A percentile compares a stretch with the other conserved stretches of the same genome.
These are phyloP conservation scores for Halictus rubicundus DNA, from an alignment of 1,140 invertebrate species.

Conservation along the genomic window DNA sequence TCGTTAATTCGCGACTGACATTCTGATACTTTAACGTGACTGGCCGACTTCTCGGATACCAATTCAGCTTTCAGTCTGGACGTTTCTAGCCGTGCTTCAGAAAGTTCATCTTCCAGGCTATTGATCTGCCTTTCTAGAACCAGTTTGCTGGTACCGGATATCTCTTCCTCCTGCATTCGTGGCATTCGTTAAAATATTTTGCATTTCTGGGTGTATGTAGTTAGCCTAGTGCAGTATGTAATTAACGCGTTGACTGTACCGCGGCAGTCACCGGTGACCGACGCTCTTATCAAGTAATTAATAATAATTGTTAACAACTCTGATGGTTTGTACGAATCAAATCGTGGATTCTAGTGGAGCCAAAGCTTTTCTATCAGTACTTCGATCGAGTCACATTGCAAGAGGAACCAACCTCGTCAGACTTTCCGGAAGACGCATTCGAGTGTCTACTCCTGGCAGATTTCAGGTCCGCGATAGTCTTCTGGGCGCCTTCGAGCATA, in stretches of 20 bases:
- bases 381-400: too few relatives aligned
- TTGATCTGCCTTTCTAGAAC: constrained; percentile 91
- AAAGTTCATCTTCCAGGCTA: constrained; percentile 93
- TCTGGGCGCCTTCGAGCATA: constrained; percentile 92
- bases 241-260: too few relatives aligned
- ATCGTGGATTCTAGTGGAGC: too few relatives aligned
- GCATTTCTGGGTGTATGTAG: too few relatives aligned
- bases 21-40: constrained; percentile 93
- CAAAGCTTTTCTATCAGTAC: too few relatives aligned
- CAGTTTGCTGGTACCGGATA: constrained; percentile 80
- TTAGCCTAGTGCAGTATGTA: not conserved
- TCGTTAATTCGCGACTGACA: constrained; percentile 96
- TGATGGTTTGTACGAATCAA: too few relatives aligned
- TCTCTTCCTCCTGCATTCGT: constrained; percentile 77
- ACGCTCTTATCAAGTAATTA: too few relatives aligned
- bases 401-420: constrained; percentile 79
- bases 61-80: constrained; percentile 94
- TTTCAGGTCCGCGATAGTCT: constrained; percentile 89
- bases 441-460: constrained; percentile 72
- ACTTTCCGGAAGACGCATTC: constrained; percentile 79
- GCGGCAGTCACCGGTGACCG: too few relatives aligned
- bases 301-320: too few relatives aligned
- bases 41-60: constrained; percentile 92
- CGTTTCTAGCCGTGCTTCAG: constrained; percentile 89
- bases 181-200: too few relatives aligned